Evolutionary conservation across 1,140 invertebrate species (phyloP), one percentile per base, ranked within the genome.

Genomic region (Venustaconcha ellipsiformis): DNA sequence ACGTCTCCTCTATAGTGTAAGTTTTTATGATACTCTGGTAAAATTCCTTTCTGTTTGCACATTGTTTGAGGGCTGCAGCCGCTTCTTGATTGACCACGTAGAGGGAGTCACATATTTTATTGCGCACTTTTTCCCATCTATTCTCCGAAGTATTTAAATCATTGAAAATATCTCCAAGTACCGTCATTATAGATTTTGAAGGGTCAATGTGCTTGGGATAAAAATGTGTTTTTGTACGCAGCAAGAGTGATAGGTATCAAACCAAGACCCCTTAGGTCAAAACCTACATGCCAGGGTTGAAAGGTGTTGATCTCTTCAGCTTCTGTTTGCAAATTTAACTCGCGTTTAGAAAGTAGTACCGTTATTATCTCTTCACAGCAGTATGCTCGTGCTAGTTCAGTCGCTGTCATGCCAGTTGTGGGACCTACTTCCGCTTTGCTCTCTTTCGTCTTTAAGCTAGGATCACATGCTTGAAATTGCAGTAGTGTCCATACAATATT

Each of bases 141-240:
- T 13, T n/a, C 2, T 74, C 57, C 6, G 5, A 55, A 4, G n/a
- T 58, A 13, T 15, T 57, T 13, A 75, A 69, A 57, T 68, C 58
- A 14, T 26, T 70, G 14, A n/a, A 75, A 20, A 75, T 64, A 48
- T 75, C 73, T 14, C 17, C 14, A 14, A 75, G 30, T n/a, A 75
- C 18, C 2, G 17, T 18, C 6, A 63, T 3, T 6, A 60, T 26
- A 18, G 18, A 26, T 56, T 70, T 70, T 2, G 4, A 23, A 14
- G 58, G 58, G 56, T 55, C 56, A 18, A 76, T 63, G 18, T 17
- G 17, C 1, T 18, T 56, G 57, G 67, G 74, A 59, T 76, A 67
- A 56, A n/a, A 76, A 76, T 17, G 74, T 58, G 8, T 60, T 17
- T 20, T 70, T 76, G 26, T 76, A 76, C 58, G 74, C 59, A 15